phyloP scores from a whole-genome alignment of 1,140 invertebrate species.

The Calliopsis andreniformis region DNA sequence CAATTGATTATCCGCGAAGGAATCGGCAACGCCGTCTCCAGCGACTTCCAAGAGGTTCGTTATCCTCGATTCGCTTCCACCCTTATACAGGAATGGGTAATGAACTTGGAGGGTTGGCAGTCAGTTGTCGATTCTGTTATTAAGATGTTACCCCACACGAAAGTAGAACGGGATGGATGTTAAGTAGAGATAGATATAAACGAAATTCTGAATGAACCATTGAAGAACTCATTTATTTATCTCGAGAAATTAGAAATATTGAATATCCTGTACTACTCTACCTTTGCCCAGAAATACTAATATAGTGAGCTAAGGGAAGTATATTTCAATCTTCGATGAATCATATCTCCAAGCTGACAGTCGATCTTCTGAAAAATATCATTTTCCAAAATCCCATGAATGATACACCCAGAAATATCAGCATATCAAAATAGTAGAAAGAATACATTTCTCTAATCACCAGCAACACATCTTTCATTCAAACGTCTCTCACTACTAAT shows the following conservation, averaged over 20 bases:
- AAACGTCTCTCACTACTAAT: too few relatives aligned
- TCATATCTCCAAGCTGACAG: too few relatives aligned
- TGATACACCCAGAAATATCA: too few relatives aligned
- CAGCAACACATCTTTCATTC: too few relatives aligned
- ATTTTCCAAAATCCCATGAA: too few relatives aligned
- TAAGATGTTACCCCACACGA: slow-evolving; percentile 69
- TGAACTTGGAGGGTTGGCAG: slow-evolving; percentile 74
- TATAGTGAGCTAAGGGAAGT: too few relatives aligned
- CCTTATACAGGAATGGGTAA: slow-evolving; percentile 76
- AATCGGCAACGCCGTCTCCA: slow-evolving; percentile 34
- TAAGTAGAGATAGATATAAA: slow-evolving; percentile 37
- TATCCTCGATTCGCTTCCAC: slow-evolving; percentile 74
- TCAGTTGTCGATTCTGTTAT: slow-evolving; percentile 75
- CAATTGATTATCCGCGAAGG: slow-evolving; percentile 67
- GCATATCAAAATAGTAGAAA: too few relatives aligned
- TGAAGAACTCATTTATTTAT: background rate
- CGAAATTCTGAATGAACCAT: background rate
- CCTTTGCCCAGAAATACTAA: too few relatives aligned
- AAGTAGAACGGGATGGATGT: slow-evolving; percentile 13
- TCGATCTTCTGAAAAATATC: too few relatives aligned
- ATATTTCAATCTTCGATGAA: background rate
- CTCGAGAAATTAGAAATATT: too few relatives aligned
- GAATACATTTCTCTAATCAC: too few relatives aligned
- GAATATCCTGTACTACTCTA: too few relatives aligned
- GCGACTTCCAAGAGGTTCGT: slow-evolving; percentile 74